These are phyloP conservation scores for Burhinus oedicnemus DNA, from an alignment of 2,113 vertebrate species.

Conservation along the genomic window DNA sequence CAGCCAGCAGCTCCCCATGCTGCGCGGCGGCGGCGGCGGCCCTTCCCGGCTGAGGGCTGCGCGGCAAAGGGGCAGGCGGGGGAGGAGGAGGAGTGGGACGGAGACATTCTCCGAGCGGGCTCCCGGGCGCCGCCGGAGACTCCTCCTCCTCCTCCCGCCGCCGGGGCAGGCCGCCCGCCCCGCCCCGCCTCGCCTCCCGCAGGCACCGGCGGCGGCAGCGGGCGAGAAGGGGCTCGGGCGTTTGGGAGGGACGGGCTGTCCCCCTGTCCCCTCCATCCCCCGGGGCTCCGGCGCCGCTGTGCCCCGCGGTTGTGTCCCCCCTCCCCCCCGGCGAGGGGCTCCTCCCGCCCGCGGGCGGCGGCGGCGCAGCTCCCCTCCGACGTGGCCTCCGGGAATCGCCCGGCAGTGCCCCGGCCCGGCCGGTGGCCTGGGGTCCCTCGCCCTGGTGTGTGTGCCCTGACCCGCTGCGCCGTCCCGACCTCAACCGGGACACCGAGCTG, in stretches of 20 bases:
- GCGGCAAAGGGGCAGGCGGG: not conserved
- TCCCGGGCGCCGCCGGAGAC: conserved; percentile 4
- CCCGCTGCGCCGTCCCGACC: too few relatives aligned
- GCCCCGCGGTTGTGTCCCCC: not conserved
- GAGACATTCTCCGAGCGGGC: not conserved
- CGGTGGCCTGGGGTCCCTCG: rapidly evolving
- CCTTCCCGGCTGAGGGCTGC: not conserved
- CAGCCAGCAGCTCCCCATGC: conserved; percentile 66
- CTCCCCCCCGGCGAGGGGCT: too few relatives aligned
- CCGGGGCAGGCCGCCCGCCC: not conserved
- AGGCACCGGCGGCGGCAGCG: too few relatives aligned
- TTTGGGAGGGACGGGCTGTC: not conserved
- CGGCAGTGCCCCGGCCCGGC: not conserved
- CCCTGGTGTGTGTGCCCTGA: not conserved
- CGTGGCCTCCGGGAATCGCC: not conserved
- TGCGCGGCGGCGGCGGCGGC: not conserved
- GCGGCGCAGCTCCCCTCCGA: too few relatives aligned
- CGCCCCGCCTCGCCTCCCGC: not conserved
- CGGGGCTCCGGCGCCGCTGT: too few relatives aligned
- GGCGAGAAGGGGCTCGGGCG: not conserved
- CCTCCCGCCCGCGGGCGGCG: too few relatives aligned
- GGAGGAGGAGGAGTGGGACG: not conserved
- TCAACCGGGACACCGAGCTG: rapidly evolving
- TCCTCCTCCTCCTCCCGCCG: conserved; percentile 53
- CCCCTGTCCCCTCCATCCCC: rapidly evolving